Conservation (phyloP, 1,140 invertebrate genomes). For the Leptinotarsa texana region DNA sequence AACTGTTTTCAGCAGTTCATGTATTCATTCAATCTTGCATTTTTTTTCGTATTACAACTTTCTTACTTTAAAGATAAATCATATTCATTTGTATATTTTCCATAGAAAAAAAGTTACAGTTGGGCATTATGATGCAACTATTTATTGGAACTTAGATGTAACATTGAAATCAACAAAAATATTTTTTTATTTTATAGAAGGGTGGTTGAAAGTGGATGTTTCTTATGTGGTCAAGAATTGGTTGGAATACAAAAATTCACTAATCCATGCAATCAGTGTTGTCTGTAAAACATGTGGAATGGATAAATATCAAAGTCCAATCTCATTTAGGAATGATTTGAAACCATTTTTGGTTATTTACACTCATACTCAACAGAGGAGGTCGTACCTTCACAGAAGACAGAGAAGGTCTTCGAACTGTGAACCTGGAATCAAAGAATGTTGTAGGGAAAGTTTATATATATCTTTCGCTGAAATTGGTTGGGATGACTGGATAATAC, state of each 20-base stretch:
- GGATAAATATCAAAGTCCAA: conserved; percentile 62
- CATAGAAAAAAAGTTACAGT: no score
- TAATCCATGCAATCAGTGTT: conserved; percentile 72
- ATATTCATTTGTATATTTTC: no score
- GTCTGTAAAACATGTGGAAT: conserved; percentile 77
- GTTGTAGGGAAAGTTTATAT: conserved; percentile 80
- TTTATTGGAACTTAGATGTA: no score
- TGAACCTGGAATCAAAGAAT: conserved; percentile 69
- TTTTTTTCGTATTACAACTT: no score
- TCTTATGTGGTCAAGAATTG: conserved; percentile 73
- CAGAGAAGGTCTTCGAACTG: conserved; percentile 72
- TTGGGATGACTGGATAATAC: conserved; percentile 86
- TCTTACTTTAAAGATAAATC: no score
- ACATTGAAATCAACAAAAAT: background rate
- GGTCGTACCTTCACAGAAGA: conserved; percentile 58
- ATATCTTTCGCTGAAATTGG: conserved; percentile 83
- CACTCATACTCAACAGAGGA: conserved; percentile 61
- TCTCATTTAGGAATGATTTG: conserved; percentile 66
- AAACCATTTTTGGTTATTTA: conserved; percentile 77
- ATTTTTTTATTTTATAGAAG: conserved; percentile 61
- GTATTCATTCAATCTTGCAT: no score
- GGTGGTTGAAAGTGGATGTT: conserved; percentile 79
- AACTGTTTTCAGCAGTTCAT: no score
- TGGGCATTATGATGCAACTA: no score
- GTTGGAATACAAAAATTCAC: conserved; percentile 66